Evolutionary conservation across 2,888 invertebrate genomes (phyloP).

Genomic region (Xestoiulus laeticollis): DNA sequence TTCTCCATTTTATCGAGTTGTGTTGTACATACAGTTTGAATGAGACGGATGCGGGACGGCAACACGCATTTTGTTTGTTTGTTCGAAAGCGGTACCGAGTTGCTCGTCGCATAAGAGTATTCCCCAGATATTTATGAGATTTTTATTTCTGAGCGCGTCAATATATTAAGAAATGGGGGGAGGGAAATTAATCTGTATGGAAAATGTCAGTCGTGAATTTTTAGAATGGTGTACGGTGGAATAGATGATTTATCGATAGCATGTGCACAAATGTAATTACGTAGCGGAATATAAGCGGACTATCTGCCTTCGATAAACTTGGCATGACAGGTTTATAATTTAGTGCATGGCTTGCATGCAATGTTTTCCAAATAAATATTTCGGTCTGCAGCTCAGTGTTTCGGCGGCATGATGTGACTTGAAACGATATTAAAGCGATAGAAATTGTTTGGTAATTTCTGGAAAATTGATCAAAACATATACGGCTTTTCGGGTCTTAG

Average conservation of each 20-base stretch:
- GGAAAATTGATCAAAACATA: too few relatives aligned
- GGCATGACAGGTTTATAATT: not conserved
- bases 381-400: not conserved
- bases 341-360: not conserved
- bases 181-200: not conserved
- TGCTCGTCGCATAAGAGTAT: not conserved
- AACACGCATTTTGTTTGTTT: not conserved
- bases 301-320: not conserved
- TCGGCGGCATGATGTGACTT: not conserved
- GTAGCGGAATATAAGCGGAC: not conserved
- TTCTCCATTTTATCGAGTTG: constrained; percentile 40
- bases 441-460: too few relatives aligned
- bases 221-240: constrained; percentile 21
- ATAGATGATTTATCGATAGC: constrained; percentile 17
- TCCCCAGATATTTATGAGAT: constrained; percentile 35
- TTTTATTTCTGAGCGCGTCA: not conserved
- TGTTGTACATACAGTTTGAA: constrained; percentile 39
- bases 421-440: too few relatives aligned
- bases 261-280: constrained; percentile 16
- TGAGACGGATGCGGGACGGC: not conserved
- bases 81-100: not conserved
- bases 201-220: not conserved
- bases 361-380: not conserved
- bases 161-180: not conserved
- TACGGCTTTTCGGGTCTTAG: too few relatives aligned